Percentiles rank a stretch among this genome's conserved stretches.
Conservation (phyloP, 2,113 vertebrate species). For the Zapus hudsonius region DNA sequence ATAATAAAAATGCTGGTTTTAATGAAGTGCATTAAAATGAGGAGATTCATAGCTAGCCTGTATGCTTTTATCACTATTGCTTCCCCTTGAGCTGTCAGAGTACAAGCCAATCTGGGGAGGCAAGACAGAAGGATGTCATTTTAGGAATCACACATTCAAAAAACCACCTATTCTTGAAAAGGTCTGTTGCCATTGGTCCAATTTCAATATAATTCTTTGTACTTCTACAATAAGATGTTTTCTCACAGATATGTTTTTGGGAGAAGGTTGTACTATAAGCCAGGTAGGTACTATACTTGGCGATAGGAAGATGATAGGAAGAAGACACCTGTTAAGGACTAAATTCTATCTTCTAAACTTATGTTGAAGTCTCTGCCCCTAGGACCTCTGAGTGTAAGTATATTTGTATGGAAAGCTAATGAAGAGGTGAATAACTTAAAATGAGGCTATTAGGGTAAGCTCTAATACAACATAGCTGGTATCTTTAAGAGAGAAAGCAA, state of each 20-base stretch:
- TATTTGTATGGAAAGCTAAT: background rate
- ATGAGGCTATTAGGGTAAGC: background rate
- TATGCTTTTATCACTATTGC: conserved; percentile 36
- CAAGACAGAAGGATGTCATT: background rate
- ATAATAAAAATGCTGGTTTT: conserved; percentile 72
- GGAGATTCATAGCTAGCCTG: background rate
- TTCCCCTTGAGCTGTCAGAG: conserved; percentile 16
- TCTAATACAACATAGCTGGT: background rate
- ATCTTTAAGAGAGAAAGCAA: background rate
- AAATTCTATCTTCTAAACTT: background rate
- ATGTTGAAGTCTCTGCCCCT: background rate
- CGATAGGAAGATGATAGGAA: background rate
- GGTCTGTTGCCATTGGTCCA: background rate
- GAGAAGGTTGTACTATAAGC: background rate
- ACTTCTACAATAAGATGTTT: background rate
- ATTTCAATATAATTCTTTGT: background rate
- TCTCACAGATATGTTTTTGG: background rate
- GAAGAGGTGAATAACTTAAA: background rate
- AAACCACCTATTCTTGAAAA: background rate
- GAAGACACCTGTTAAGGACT: background rate
- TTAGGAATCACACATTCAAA: background rate
- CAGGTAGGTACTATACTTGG: background rate
- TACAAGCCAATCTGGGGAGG: background rate
- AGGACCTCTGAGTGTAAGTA: background rate
- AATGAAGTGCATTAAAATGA: conserved; percentile 56